Conservation (phyloP, 2,113 vertebrate species). For the Pontoporia blainvillei region DNA sequence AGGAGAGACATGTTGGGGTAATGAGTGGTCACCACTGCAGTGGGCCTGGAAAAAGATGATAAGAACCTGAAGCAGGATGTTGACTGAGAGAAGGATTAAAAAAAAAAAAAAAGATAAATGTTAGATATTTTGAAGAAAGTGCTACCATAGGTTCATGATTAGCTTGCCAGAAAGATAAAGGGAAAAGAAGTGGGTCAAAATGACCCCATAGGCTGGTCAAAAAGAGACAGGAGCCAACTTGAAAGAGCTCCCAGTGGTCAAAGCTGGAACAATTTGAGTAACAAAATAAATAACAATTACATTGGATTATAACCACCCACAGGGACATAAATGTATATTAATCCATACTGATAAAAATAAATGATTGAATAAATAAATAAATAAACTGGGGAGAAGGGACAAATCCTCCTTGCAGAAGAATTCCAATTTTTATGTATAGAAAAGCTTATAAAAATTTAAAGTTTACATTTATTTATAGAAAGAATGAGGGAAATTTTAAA, state of each 20-base stretch:
- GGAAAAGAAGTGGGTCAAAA: neutral
- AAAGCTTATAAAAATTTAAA: neutral
- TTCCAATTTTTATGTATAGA: neutral
- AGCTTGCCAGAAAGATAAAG: neutral
- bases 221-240: neutral
- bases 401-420: constrained; percentile 17
- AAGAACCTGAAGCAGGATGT: neutral
- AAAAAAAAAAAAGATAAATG: neutral
- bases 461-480: constrained; percentile 11
- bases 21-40: neutral
- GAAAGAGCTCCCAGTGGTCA: neutral
- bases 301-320: neutral
- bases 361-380: neutral
- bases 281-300: neutral
- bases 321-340: constrained; percentile 1
- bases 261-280: neutral
- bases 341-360: neutral
- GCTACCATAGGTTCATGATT: neutral
- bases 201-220: neutral
- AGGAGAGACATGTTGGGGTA: neutral
- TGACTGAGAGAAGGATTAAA: neutral
- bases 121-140: neutral
- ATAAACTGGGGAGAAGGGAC: neutral
- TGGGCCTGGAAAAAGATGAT: neutral
- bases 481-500: neutral